Evolutionary conservation across 2,888 invertebrate species (phyloP).

Genomic region (Petrolisthes manimaculis): DNA sequence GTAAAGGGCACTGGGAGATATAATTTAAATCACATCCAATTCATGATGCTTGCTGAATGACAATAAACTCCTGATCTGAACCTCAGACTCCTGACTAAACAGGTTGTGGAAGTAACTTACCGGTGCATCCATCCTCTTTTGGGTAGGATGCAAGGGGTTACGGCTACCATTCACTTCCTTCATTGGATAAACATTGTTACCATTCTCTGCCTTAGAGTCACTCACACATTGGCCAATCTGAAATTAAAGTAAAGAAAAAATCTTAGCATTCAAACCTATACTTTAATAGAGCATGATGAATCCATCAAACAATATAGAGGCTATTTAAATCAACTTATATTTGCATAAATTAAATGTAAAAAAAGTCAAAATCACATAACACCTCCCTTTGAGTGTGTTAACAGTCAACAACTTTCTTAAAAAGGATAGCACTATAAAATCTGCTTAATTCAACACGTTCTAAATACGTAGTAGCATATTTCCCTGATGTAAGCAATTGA

Average conservation of each 20-base stretch:
- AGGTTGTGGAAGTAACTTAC: constrained; percentile 71
- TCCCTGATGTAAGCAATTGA: no score
- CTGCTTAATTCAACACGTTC: no score
- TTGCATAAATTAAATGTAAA: neutral
- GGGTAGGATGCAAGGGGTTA: constrained; percentile 77
- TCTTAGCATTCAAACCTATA: neutral
- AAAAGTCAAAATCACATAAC: constrained; percentile 1
- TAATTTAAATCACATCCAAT: neutral
- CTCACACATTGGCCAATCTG: constrained; percentile 84
- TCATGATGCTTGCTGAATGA: neutral
- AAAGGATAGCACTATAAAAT: no score
- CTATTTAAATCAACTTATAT: neutral
- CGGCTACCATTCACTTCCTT: constrained; percentile 80
- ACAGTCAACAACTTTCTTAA: no score
- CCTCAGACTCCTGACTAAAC: neutral
- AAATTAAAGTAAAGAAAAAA: constrained; percentile 67
- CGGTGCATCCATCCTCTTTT: constrained; percentile 82
- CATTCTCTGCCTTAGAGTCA: constrained; percentile 77
- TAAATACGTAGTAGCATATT: no score
- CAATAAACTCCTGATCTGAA: neutral
- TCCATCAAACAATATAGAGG: neutral
- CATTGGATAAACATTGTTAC: constrained; percentile 87
- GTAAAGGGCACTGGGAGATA: no score
- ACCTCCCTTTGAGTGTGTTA: neutral
- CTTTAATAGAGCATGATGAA: neutral